A percentile compares a stretch with the other conserved stretches of the same genome.
phyloP scores from a whole-genome alignment of 2,113 vertebrate genomes.

The Microcebus murinus region DNA sequence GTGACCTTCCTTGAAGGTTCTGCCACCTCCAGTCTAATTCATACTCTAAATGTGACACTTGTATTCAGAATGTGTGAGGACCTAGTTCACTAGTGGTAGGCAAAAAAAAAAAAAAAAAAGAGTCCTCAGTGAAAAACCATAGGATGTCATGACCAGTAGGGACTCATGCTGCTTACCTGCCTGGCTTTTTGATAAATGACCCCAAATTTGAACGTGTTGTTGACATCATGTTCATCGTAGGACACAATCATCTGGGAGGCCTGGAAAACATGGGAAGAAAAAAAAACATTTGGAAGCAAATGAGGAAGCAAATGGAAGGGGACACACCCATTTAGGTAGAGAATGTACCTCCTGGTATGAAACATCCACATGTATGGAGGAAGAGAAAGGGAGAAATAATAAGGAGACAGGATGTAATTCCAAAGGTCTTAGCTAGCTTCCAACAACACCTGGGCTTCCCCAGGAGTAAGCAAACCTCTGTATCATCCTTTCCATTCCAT shows the following conservation, averaged over 20 bases:
- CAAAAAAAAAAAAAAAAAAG: too few species aligned
- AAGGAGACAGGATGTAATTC: not conserved
- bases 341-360: not conserved
- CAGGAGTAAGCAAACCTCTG: not conserved
- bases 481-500: not conserved
- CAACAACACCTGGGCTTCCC: not conserved
- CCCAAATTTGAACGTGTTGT: conserved; percentile 97
- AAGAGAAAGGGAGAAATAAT: not conserved
- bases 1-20: not conserved
- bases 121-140: not conserved
- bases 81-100: not conserved
- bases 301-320: not conserved
- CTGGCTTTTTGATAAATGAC: conserved; percentile 94
- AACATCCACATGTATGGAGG: fast-evolving
- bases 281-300: not conserved
- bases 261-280: conserved; percentile 80
- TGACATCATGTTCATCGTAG: conserved; percentile 96
- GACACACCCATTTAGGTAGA: not conserved
- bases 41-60: not conserved
- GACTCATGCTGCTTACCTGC: conserved; percentile 88
- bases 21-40: not conserved
- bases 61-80: not conserved
- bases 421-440: not conserved
- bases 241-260: conserved; percentile 95
- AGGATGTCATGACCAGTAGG: fast-evolving